Percentiles rank a stretch among this genome's conserved stretches.
Evolutionary conservation across 2,113 vertebrate species (phyloP).

Genomic region (Lycaon pictus): DNA sequence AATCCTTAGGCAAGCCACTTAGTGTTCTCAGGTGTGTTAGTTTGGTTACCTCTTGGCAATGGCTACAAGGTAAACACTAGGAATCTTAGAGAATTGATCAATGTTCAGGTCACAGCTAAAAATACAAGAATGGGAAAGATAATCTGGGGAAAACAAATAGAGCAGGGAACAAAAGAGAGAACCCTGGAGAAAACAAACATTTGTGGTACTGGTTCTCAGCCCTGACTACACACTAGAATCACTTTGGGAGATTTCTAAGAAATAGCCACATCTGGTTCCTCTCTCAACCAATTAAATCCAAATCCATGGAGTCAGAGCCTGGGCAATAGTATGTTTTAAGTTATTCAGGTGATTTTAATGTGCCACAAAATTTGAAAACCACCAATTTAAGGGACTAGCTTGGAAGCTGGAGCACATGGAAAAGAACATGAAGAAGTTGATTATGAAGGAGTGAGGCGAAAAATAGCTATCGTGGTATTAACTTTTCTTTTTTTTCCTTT

Average conservation of each 20-base stretch:
- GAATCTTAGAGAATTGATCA: conserved; percentile 26
- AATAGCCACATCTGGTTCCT: not conserved
- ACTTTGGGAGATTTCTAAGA: not conserved
- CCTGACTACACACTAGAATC: not conserved
- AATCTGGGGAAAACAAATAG: not conserved
- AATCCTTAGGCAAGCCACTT: not conserved
- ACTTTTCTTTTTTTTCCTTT: no score
- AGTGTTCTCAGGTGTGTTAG: not conserved
- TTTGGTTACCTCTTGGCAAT: not conserved
- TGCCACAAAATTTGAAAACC: not conserved
- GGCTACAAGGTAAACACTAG: not conserved
- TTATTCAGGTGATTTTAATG: not conserved
- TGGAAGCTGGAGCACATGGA: not conserved
- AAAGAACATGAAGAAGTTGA: not conserved
- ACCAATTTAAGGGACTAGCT: not conserved
- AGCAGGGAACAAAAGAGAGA: not conserved
- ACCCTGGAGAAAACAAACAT: not conserved
- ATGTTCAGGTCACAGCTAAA: not conserved
- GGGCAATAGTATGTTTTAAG: not conserved
- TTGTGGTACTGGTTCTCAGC: not conserved
- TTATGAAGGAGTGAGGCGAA: not conserved
- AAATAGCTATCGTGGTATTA: not conserved
- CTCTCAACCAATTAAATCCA: not conserved
- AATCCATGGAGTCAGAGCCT: not conserved
- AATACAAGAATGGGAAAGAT: not conserved